Base-by-base conservation (phyloP, 2,797 vertebrate species). In the Brotula barbata region DNA sequence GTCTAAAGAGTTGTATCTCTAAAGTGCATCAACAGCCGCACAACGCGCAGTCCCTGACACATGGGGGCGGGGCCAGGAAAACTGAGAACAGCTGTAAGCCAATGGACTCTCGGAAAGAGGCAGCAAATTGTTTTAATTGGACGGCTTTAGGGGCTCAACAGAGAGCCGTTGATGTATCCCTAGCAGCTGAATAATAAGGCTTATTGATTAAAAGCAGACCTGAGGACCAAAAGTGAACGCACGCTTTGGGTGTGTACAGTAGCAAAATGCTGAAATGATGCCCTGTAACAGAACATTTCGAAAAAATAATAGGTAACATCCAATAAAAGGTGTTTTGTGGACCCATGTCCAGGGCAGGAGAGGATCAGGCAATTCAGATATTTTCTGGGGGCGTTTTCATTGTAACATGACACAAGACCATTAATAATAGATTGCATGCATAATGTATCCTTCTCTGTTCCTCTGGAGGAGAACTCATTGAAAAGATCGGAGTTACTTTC, bases 351-450 rank as follows among this genome's bases (percentile, higher is more conserved):
- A 56, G 11, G 34, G 9, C 47, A 55, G 59, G 46, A 78, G 58
- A 58, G 64, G 51, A 64, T 64, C 44, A 22, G 64, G 48, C 68
- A 61, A 54, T 81, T 53, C 46, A 60, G 41, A 72, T 75, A 63
- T 81, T 78, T 84, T 86, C 76, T 75, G 41, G 68, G 65, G 73
- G 50, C 61, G 73, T 82, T 83, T 78, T 84, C 70, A 82, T 83
- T 65, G 91, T 89, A 92, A 91, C 86, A 88, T 82, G 90, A 92
- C 81, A 88, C 90, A 84, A 73, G 64, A 68, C 51, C 81, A 90
- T 92, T 78, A 91, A 92, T 92, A 90, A 91, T 92, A 83, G 86
- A 92, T 89, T 52, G 57, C 78, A 88, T 89, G 89, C 87, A 89
- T 91, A 90, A 92, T 90, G 80, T 81, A 90, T 80, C 77, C 68